Percentiles rank a stretch among this genome's conserved stretches.
Conservation (phyloP, 2,797 vertebrate genomes). For the Octomys mimax region DNA sequence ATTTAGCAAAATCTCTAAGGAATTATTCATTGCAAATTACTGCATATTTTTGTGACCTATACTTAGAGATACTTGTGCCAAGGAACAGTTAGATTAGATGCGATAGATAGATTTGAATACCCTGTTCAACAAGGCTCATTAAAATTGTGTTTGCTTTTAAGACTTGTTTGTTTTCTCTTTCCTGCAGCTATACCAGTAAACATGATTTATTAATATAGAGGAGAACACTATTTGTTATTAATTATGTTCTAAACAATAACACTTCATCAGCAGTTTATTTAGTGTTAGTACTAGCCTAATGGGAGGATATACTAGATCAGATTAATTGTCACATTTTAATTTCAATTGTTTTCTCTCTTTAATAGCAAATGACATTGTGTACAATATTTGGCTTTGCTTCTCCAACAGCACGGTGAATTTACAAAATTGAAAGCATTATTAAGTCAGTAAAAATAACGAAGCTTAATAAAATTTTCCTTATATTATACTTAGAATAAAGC, state of each 20-base stretch:
- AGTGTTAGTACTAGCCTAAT: conserved; percentile 20
- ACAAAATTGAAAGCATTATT: conserved; percentile 19
- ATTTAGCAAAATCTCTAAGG: neutral
- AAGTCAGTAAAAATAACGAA: neutral
- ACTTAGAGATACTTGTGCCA: neutral
- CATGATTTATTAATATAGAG: conserved; percentile 61
- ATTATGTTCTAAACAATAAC: conserved; percentile 71
- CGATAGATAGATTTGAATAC: conserved; percentile 12
- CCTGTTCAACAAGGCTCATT: conserved; percentile 37
- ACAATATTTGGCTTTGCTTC: conserved; percentile 17
- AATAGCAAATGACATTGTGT: conserved; percentile 13
- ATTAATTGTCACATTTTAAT: conserved; percentile 36
- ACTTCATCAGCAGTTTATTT: conserved; percentile 60
- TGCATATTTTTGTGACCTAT: neutral
- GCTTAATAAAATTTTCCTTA: neutral
- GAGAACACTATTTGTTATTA: conserved; percentile 57
- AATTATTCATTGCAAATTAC: neutral
- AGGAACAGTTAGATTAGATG: neutral
- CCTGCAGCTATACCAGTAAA: conserved; percentile 57
- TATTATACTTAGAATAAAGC: conserved; percentile 5
- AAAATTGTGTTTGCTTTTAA: conserved; percentile 72
- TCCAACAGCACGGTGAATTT: neutral
- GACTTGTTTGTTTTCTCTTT: conserved; percentile 57
- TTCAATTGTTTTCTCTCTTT: conserved; percentile 44
- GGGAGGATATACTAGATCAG: conserved; percentile 33